These are phyloP conservation scores for Esox niger DNA, from an alignment of 2,113 vertebrate genomes.

Conservation along the genomic window DNA sequence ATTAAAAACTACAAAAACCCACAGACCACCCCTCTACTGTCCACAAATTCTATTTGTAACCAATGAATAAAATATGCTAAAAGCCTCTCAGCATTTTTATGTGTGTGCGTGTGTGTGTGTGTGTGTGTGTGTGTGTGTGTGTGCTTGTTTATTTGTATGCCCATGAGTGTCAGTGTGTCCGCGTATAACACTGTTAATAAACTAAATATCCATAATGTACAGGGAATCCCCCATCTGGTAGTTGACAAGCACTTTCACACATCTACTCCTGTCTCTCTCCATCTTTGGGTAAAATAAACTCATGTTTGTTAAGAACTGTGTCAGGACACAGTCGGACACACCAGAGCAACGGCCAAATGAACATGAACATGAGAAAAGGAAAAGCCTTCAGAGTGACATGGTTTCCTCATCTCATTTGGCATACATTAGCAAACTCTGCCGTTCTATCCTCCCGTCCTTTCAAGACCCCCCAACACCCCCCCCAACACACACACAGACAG, in stretches of 20 bases:
- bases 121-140: constrained; percentile 10
- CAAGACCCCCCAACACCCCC: constrained; percentile 25
- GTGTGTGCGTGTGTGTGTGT: constrained; percentile 12
- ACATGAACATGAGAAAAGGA: neutral
- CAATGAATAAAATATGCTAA: constrained; percentile 68
- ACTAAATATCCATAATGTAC: constrained; percentile 32
- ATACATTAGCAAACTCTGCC: constrained; percentile 10
- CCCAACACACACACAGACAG: constrained; percentile 24
- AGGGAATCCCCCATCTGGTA: constrained; percentile 53
- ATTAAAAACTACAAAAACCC: constrained; percentile 44
- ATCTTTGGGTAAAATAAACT: no score
- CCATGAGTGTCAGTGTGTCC: constrained; percentile 19
- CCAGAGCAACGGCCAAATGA: neutral
- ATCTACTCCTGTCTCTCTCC: neutral
- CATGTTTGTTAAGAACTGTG: neutral
- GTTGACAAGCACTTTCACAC: constrained; percentile 13
- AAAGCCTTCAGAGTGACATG: constrained; percentile 5
- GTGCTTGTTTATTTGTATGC: constrained; percentile 8
- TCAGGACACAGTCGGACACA: neutral
- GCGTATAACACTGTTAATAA: constrained; percentile 2
- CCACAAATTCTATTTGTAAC: constrained; percentile 55
- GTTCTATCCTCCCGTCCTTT: neutral
- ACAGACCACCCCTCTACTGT: constrained; percentile 46
- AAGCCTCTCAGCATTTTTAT: constrained; percentile 41
- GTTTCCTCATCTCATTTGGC: constrained; percentile 13